phyloP scores from a whole-genome alignment of 2,113 vertebrate genomes.

The Raphicerus campestris region DNA sequence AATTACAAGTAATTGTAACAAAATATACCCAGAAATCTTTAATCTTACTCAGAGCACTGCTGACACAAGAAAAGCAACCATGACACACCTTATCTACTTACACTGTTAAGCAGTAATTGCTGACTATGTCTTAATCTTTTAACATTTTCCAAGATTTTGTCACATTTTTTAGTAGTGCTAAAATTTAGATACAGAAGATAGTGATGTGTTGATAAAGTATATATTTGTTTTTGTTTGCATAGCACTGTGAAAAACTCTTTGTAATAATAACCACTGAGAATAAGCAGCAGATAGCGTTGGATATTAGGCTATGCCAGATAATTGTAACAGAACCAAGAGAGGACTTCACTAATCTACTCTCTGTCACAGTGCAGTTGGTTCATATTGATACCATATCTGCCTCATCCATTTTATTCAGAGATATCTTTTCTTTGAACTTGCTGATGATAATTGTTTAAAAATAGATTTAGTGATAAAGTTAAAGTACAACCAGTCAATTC shows the following conservation, averaged over 20 bases:
- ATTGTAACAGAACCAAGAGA: neutral
- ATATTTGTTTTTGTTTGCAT: neutral
- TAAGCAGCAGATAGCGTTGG: neutral
- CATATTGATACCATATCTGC: neutral
- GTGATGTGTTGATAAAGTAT: constrained; percentile 1
- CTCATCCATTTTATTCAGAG: neutral
- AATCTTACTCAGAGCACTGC: neutral
- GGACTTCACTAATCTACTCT: neutral
- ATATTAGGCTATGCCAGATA: neutral
- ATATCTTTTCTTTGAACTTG: neutral
- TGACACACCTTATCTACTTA: neutral
- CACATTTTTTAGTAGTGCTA: constrained; percentile 45
- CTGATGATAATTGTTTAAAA: neutral
- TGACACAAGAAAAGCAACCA: neutral
- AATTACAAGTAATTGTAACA: neutral
- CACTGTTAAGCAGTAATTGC: neutral
- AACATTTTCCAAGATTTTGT: constrained; percentile 44
- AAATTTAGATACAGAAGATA: constrained; percentile 44
- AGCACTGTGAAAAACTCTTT: neutral
- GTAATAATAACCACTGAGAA: neutral
- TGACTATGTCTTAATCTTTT: neutral
- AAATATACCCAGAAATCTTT: neutral
- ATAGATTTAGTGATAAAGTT: neutral
- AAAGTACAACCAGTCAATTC: neutral
- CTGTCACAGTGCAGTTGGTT: neutral